phyloP scores from a whole-genome alignment of 2,888 invertebrate genomes.

The Diadegma fenestrale region DNA sequence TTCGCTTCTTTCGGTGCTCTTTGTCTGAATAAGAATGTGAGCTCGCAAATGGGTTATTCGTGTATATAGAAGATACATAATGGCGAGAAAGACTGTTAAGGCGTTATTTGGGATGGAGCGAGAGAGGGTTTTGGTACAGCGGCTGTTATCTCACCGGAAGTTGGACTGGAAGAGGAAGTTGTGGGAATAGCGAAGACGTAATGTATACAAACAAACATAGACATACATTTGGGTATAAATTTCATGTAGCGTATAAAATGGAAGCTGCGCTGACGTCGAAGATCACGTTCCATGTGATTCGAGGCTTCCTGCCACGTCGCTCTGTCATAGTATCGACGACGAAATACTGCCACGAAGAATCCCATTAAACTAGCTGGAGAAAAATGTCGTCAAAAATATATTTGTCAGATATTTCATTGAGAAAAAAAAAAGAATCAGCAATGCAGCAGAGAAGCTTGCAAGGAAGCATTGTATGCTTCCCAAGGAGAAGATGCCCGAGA shows the following conservation, averaged over 20 bases:
- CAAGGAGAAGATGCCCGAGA: not conserved
- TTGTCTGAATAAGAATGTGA: conserved; percentile 36
- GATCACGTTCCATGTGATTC: not conserved
- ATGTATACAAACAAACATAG: conserved; percentile 20
- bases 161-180: conserved; percentile 68
- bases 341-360: not conserved
- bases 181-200: conserved; percentile 64
- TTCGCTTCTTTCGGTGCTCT: not conserved
- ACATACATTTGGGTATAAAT: conserved; percentile 16
- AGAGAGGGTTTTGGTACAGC: conserved; percentile 43
- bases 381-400: not conserved
- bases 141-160: conserved; percentile 77
- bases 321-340: not conserved
- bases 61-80: conserved; percentile 2
- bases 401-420: not conserved
- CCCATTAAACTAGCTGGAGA: not conserved
- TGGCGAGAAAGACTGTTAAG: conserved; percentile 60
- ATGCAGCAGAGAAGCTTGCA: not conserved
- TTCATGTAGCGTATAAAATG: conserved; percentile 3
- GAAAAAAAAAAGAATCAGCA: not conserved
- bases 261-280: not conserved
- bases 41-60: not conserved
- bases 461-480: not conserved
- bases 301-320: not conserved
- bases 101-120: conserved; percentile 74